Conservation (phyloP, 2,113 vertebrate genomes). For the Sinocyclocheilus rhinocerous region DNA sequence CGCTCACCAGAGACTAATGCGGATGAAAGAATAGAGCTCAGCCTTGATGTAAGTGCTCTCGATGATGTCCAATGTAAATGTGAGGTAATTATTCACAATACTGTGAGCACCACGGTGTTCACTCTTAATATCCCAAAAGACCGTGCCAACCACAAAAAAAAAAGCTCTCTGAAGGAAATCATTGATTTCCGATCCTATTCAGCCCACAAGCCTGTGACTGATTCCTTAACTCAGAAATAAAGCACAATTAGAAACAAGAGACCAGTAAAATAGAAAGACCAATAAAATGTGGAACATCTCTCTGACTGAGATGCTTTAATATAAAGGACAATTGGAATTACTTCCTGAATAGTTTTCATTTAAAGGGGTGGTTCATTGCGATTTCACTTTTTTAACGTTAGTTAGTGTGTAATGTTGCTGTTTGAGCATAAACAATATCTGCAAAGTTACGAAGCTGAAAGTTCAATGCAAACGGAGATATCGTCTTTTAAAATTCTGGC, state of each 20-base stretch:
- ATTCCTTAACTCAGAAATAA: conserved; percentile 54
- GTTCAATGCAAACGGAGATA: too few relatives aligned
- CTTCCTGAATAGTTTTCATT: conserved; percentile 24
- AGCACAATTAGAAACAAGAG: conserved; percentile 51
- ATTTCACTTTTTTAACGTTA: too few relatives aligned
- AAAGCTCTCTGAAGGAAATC: neutral
- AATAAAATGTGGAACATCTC: neutral
- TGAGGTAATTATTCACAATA: conserved; percentile 30
- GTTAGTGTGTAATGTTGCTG: too few relatives aligned
- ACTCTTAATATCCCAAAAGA: conserved; percentile 27
- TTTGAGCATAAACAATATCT: too few relatives aligned
- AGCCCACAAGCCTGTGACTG: conserved; percentile 6
- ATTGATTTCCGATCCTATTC: conserved; percentile 40
- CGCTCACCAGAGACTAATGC: conserved; percentile 30
- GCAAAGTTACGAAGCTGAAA: too few relatives aligned
- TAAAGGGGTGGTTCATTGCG: neutral
- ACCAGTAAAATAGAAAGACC: conserved; percentile 16
- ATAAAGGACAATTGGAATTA: neutral
- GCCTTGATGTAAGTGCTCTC: conserved; percentile 5
- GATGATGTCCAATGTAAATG: neutral
- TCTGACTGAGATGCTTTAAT: conserved; percentile 35
- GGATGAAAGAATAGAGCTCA: neutral
- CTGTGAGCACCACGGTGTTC: neutral
- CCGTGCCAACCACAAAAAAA: neutral
- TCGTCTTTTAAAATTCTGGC: too few relatives aligned